phyloP scores from a whole-genome alignment of 2,888 invertebrate genomes.

The Patella ulyssiponensis region DNA sequence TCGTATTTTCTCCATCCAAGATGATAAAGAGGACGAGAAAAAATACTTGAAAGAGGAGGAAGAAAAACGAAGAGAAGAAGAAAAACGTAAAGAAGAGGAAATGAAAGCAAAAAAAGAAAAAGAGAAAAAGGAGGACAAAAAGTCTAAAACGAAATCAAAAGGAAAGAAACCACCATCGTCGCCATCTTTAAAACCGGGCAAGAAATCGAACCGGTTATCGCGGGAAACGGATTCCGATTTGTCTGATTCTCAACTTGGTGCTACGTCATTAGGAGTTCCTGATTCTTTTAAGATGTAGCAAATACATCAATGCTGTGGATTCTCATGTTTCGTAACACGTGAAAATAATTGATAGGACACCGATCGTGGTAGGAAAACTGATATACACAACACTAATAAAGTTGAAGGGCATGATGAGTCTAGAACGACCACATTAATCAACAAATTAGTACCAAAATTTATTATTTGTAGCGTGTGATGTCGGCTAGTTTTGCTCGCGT shows the following conservation, averaged over 20 bases:
- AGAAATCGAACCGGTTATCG: neutral
- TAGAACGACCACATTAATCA: too few species aligned
- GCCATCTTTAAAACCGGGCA: neutral
- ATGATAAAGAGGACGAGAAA: conserved; percentile 49
- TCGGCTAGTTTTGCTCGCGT: too few species aligned
- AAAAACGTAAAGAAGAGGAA: neutral
- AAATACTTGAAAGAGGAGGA: conserved; percentile 9
- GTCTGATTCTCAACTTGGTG: neutral
- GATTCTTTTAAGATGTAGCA: neutral
- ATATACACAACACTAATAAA: too few species aligned
- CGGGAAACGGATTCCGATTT: neutral
- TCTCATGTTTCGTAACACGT: neutral
- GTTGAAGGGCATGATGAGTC: too few species aligned
- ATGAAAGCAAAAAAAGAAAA: neutral
- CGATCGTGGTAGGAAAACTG: too few species aligned
- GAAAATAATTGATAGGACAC: too few species aligned
- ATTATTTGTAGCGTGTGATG: too few species aligned
- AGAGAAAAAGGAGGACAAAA: neutral
- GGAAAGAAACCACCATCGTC: conserved; percentile 1
- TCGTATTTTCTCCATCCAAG: conserved; percentile 61
- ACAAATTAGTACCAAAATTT: too few species aligned
- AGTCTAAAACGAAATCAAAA: neutral
- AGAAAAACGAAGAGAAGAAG: conserved; percentile 5
- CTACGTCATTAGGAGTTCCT: neutral
- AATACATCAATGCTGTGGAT: neutral